These are phyloP conservation scores for Chelonus formosanus DNA, from an alignment of 2,888 invertebrate genomes.

Conservation along the genomic window DNA sequence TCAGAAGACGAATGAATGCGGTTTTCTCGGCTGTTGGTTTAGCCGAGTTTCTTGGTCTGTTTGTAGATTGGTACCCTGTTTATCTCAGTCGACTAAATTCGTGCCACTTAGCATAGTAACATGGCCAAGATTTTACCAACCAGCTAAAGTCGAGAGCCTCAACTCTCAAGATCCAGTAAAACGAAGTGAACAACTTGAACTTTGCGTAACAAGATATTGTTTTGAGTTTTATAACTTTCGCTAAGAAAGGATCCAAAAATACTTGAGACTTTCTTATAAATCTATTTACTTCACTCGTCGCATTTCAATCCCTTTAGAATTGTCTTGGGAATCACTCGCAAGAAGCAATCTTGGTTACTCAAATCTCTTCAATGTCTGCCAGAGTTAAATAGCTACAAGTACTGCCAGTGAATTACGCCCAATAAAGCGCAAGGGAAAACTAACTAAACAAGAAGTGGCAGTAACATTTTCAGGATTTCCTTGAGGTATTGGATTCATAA, in stretches of 20 bases:
- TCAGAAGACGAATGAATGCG: slow-evolving; percentile 23
- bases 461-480: slow-evolving; percentile 13
- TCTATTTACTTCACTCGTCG: too few species aligned
- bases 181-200: slow-evolving; percentile 15
- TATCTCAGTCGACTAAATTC: slow-evolving; percentile 40
- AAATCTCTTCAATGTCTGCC: slow-evolving; percentile 29
- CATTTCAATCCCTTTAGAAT: slow-evolving; percentile 14
- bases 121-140: slow-evolving; percentile 4
- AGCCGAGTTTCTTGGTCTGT: slow-evolving; percentile 41
- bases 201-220: slow-evolving; percentile 15
- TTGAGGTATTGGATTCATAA: not conserved
- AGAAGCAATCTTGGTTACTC: slow-evolving; percentile 29
- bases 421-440: slow-evolving; percentile 28
- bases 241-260: not conserved
- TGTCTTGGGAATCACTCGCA: slow-evolving; percentile 16
- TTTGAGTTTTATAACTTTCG: slow-evolving; percentile 13
- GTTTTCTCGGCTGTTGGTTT: slow-evolving; percentile 37
- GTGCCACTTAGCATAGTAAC: slow-evolving; percentile 36
- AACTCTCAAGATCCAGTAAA: not conserved
- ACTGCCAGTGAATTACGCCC: slow-evolving; percentile 41
- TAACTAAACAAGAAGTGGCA: slow-evolving; percentile 4
- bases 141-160: slow-evolving; percentile 4
- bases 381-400: slow-evolving; percentile 37
- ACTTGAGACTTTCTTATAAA: too few species aligned
- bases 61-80: slow-evolving; percentile 40